Base-by-base conservation (phyloP, 2,888 invertebrate genomes). In the Perdita meconis region DNA sequence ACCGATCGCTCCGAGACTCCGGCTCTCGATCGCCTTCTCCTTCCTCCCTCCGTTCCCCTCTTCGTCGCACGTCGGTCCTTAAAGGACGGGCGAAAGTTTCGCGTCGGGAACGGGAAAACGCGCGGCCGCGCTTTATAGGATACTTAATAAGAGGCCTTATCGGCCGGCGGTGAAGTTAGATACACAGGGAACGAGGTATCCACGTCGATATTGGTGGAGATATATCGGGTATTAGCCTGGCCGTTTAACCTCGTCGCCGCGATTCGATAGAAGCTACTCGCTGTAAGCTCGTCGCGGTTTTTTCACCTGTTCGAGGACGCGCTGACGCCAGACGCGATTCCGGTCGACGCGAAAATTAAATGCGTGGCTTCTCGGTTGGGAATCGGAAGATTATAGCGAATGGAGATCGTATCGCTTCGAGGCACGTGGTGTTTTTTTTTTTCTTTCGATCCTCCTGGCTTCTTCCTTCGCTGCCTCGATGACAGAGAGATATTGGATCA, bases 151-250 rank as follows among this genome's bases (percentile, higher is more conserved):
- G 84, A 64, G 61, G 78, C 75, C 72, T 83, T 83, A 83, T 83
- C 82, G 81, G 13, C 60, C 57, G 74, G 83, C 82, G 82, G 83
- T 83, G 80, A 82, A 83, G 83, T 82, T 83, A 80, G 82, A 82
- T 83, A 83, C 80, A 80, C 56, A 83, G 80, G 65, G 77, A 83
- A 82, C 77, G 80, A 83, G 80, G 70, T 72, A 77, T 80, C 68
- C 80, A 70, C 71, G 79, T 71, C 74, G 83, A 82, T 82, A 82
- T 77, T 67, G 66, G 59, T n/a, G 73, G 70, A 73, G 77, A 80
- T 80, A 70, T 80, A 78, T 74, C 61, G 70, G n/a, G 73, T 65
- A 73, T 69, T 80, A 78, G 71, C 73, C 38, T 47, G 78, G 61
- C 44, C 57, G 74, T 74, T 83, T 82, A 79, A 79, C 80, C 77